Percentiles rank a stretch among this genome's conserved stretches.
Evolutionary conservation across 2,797 vertebrate genomes (phyloP).

Genomic region (Anguilla anguilla): DNA sequence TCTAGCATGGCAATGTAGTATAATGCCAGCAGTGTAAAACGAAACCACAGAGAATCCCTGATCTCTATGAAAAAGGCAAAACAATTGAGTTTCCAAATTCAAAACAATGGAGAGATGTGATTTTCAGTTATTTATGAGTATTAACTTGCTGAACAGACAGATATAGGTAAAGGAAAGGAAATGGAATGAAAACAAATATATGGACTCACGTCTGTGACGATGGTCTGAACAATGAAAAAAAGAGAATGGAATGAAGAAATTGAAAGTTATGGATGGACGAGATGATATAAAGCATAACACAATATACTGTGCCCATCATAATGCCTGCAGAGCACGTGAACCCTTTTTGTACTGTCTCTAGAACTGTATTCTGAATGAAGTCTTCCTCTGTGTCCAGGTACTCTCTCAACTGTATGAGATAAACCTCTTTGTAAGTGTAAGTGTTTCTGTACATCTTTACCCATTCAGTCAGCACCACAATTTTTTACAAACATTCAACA

Average conservation of each 20-base stretch:
- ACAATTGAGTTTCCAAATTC: neutral
- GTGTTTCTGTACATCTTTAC: too few relatives aligned
- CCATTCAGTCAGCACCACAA: too few relatives aligned
- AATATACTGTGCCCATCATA: neutral
- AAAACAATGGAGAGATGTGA: neutral
- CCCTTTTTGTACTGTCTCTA: neutral
- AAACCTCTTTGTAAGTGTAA: too few relatives aligned
- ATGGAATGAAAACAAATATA: slow-evolving; percentile 15
- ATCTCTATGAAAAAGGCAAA: neutral
- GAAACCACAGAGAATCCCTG: neutral
- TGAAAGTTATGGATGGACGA: neutral
- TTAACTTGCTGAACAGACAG: neutral
- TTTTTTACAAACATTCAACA: neutral
- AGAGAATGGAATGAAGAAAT: slow-evolving; percentile 11
- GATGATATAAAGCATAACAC: neutral
- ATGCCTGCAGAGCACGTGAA: neutral
- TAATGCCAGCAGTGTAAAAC: neutral
- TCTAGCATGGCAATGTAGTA: too few relatives aligned
- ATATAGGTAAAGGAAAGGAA: neutral
- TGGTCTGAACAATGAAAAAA: slow-evolving; percentile 32
- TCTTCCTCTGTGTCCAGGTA: neutral
- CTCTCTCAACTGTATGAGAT: too few relatives aligned
- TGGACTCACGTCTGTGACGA: slow-evolving; percentile 32
- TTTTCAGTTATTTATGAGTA: neutral
- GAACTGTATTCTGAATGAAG: neutral